A percentile compares a stretch with the other conserved stretches of the same genome.
phyloP scores from a whole-genome alignment of 1,140 invertebrate species.

The Meloidogyne hapla region DNA sequence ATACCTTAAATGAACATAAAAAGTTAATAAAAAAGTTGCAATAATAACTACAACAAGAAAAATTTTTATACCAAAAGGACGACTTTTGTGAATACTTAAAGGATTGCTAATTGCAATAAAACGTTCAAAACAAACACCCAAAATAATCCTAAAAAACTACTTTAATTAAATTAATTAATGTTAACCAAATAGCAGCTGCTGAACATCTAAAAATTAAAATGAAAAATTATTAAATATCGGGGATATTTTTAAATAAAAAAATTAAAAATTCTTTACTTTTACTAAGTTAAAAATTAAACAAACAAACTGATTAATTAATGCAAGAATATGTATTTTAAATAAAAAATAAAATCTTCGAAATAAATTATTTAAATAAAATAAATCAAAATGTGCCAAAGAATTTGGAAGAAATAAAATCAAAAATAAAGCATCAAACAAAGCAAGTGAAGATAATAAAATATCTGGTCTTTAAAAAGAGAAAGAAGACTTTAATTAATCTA shows the following conservation, averaged over 20 bases:
- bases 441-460: constrained; percentile 31
- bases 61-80: constrained; percentile 21
- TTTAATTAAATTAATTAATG: background rate
- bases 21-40: constrained; percentile 34
- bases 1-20: constrained; percentile 34
- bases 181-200: constrained; percentile 29
- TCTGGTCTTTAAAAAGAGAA: constrained; percentile 24
- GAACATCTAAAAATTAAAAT: constrained; percentile 15
- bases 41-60: constrained; percentile 17
- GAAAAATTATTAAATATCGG: background rate
- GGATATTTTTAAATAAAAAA: too few relatives aligned
- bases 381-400: constrained; percentile 37
- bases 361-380: constrained; percentile 27
- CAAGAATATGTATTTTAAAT: constrained; percentile 33
- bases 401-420: constrained; percentile 37
- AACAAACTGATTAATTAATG: constrained; percentile 30
- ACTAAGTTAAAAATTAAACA: background rate
- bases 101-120: constrained; percentile 28
- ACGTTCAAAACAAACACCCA: constrained; percentile 39
- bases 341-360: constrained; percentile 39
- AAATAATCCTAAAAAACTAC: constrained; percentile 32
- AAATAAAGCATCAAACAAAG: constrained; percentile 32
- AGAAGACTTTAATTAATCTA: background rate
- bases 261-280: too few relatives aligned
- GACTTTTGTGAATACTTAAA: constrained; percentile 30